Percentiles rank a stretch among this genome's conserved stretches.
phyloP scores from a whole-genome alignment of 2,797 vertebrate species.

The Sebastes glaucus region DNA sequence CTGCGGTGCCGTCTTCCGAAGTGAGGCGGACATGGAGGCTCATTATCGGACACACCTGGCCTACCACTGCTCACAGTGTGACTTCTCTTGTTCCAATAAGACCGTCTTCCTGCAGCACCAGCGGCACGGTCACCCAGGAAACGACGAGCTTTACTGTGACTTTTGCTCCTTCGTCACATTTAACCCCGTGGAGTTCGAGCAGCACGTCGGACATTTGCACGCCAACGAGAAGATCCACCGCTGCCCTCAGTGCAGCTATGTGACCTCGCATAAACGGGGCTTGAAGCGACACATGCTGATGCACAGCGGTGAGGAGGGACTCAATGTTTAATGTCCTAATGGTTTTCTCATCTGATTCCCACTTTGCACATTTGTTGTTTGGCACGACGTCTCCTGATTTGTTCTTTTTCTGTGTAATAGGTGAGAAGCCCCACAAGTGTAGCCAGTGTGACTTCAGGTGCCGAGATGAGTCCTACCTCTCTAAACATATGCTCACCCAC shows the following conservation, averaged over 20 bases:
- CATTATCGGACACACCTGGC: constrained; percentile 92
- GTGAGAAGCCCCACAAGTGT: constrained; percentile 97
- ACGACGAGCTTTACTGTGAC: constrained; percentile 84
- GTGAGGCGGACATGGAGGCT: constrained; percentile 86
- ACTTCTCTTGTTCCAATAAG: constrained; percentile 96
- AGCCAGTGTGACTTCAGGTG: constrained; percentile 93
- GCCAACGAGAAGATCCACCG: constrained; percentile 95
- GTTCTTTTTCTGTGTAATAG: constrained; percentile 64
- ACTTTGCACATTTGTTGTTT: background rate
- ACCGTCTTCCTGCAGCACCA: constrained; percentile 90
- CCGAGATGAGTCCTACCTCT: constrained; percentile 95
- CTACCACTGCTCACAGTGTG: constrained; percentile 94
- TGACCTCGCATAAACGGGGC: constrained; percentile 93
- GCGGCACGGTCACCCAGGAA: constrained; percentile 90
- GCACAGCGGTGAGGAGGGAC: constrained; percentile 88
- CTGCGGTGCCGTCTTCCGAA: constrained; percentile 87
- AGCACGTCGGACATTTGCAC: constrained; percentile 92
- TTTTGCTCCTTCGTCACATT: constrained; percentile 93
- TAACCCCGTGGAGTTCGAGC: constrained; percentile 92
- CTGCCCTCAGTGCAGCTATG: constrained; percentile 91
- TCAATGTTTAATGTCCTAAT: accelerated
- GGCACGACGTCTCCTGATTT: background rate
- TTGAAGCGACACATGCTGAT: constrained; percentile 92
- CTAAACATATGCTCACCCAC: constrained; percentile 97
- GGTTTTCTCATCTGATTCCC: background rate